These are phyloP conservation scores for Crenichthys baileyi DNA, from an alignment of 2,797 vertebrate genomes.

Conservation along the genomic window DNA sequence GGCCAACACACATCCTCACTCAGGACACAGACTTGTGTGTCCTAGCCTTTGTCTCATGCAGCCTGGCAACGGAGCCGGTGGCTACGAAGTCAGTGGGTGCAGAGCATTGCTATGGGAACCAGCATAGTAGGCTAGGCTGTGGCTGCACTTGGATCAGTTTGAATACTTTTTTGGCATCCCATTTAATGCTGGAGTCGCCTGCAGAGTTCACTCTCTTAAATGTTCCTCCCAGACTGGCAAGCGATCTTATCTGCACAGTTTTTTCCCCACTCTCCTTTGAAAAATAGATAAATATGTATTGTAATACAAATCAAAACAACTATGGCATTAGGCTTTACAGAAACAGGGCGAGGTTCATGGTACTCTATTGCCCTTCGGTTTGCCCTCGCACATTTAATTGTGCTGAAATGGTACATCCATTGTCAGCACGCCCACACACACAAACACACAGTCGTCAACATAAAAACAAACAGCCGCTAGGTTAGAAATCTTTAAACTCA, in stretches of 20 bases:
- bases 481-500: constrained; percentile 60
- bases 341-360: constrained; percentile 47
- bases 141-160: constrained; percentile 73
- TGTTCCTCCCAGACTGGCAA: constrained; percentile 61
- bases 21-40: constrained; percentile 77
- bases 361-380: constrained; percentile 40
- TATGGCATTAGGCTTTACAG: constrained; percentile 62
- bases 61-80: constrained; percentile 73
- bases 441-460: constrained; percentile 37
- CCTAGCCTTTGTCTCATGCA: constrained; percentile 79
- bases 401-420: constrained; percentile 47
- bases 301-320: constrained; percentile 60
- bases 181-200: constrained; percentile 56
- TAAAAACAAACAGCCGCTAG: constrained; percentile 69
- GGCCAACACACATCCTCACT: constrained; percentile 69
- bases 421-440: constrained; percentile 20
- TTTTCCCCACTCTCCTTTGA: constrained; percentile 37
- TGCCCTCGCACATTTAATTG: constrained; percentile 26
- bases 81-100: constrained; percentile 71
- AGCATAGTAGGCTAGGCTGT: constrained; percentile 70
- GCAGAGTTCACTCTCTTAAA: constrained; percentile 67
- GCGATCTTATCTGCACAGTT: constrained; percentile 54
- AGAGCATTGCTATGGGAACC: constrained; percentile 75
- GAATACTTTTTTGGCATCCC: constrained; percentile 70
- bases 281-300: constrained; percentile 70